A percentile compares a stretch with the other conserved stretches of the same genome.
Conservation (phyloP, 2,113 vertebrate genomes). For the Chamaea fasciata region DNA sequence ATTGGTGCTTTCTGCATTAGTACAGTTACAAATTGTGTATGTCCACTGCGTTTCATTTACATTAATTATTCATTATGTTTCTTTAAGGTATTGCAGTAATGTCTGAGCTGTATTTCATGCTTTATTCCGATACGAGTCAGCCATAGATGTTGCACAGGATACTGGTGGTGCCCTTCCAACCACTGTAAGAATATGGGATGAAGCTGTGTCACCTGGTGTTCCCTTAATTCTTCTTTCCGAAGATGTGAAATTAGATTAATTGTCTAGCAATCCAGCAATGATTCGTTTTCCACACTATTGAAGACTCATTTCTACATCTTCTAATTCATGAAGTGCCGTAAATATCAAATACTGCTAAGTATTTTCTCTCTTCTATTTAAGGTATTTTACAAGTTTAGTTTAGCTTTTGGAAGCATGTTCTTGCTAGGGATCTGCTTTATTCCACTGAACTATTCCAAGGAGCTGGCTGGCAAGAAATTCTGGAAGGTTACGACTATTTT, state of each 20-base stretch:
- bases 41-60: not conserved
- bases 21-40: not conserved
- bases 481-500: not conserved
- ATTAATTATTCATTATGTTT: not conserved
- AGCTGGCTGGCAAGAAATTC: not conserved
- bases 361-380: not conserved
- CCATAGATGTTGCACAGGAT: not conserved
- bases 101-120: not conserved
- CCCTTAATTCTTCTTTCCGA: not conserved
- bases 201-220: not conserved
- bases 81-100: not conserved
- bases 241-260: not conserved
- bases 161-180: not conserved
- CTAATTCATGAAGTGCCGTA: not conserved
- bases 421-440: not conserved
- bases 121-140: not conserved
- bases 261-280: rapidly evolving
- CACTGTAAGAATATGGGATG: rapidly evolving
- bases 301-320: not conserved
- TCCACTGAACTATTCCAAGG: not conserved
- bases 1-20: not conserved
- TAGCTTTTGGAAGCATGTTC: not conserved
- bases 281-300: not conserved
- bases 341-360: not conserved
- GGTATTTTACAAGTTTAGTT: not conserved